Evolutionary conservation across 2,888 invertebrate genomes (phyloP).

Genomic region (Stegophylla sp.): DNA sequence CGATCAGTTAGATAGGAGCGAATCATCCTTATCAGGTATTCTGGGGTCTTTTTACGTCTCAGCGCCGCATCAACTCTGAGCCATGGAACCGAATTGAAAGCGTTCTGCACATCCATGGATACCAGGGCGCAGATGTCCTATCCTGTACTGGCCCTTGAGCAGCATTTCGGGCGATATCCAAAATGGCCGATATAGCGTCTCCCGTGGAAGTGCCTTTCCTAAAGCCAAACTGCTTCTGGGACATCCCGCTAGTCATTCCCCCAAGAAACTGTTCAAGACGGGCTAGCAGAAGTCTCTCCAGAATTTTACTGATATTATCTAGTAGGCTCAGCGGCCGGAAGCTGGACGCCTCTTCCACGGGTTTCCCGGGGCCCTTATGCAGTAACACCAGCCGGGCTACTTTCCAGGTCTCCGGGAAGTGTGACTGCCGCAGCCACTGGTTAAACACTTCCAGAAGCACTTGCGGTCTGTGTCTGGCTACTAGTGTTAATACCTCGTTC

Average conservation of each 20-base stretch:
- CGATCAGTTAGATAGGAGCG: not conserved
- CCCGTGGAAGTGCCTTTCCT: not conserved
- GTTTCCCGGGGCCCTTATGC: not conserved
- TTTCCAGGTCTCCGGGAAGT: not conserved
- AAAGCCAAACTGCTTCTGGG: not conserved
- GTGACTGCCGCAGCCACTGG: not conserved
- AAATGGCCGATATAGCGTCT: not conserved
- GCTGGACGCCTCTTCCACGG: not conserved
- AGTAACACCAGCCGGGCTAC: not conserved
- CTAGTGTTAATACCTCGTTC: too few relatives aligned
- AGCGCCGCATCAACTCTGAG: not conserved
- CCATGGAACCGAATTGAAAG: not conserved
- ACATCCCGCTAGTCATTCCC: not conserved
- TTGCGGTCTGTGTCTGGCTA: too few relatives aligned
- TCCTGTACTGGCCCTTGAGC: not conserved
- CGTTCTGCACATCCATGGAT: not conserved
- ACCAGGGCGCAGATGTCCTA: not conserved
- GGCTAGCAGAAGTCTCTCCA: not conserved
- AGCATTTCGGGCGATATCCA: not conserved
- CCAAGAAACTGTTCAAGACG: too few relatives aligned
- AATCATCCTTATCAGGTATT: not conserved
- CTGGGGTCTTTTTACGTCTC: not conserved
- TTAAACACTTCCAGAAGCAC: not conserved
- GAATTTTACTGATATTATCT: not conserved
- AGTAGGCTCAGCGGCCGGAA: not conserved